Evolutionary conservation across 2,888 invertebrate genomes (phyloP).

Genomic region (Orchesellides sinensis): DNA sequence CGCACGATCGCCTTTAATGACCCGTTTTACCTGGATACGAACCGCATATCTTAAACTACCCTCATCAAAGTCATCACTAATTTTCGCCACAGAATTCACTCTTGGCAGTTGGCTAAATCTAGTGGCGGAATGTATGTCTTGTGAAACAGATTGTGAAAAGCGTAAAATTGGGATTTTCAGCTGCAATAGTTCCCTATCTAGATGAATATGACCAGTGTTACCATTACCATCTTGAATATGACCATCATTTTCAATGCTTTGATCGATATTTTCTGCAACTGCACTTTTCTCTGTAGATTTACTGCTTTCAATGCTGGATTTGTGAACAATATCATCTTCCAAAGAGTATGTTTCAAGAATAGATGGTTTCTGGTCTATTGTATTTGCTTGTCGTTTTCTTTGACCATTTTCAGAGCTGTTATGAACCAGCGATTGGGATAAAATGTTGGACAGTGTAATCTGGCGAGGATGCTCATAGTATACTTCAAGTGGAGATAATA

Average conservation of each 20-base stretch:
- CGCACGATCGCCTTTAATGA: slow-evolving; percentile 71
- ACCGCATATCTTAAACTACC: too few species aligned
- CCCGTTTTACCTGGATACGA: slow-evolving; percentile 70
- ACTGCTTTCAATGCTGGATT: slow-evolving; percentile 4
- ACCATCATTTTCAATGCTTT: slow-evolving; percentile 1
- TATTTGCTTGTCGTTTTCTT: slow-evolving; percentile 10
- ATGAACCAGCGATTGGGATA: neutral
- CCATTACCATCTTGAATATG: neutral
- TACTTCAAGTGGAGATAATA: slow-evolving; percentile 45
- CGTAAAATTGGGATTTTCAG: slow-evolving; percentile 3
- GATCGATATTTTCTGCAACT: neutral
- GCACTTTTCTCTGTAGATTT: neutral
- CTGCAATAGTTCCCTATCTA: neutral
- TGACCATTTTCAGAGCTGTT: slow-evolving; percentile 53
- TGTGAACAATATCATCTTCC: neutral
- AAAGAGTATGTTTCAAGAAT: neutral
- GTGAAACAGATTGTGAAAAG: slow-evolving; percentile 30
- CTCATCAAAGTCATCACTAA: neutral
- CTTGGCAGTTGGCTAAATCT: neutral
- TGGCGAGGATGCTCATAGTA: neutral
- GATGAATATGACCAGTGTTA: slow-evolving; percentile 5
- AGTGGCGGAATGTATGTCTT: neutral
- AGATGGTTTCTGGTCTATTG: neutral
- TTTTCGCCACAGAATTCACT: slow-evolving; percentile 15
- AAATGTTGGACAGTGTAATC: slow-evolving; percentile 27